Conservation (phyloP, 2,113 vertebrate genomes). For the Ondatra zibethicus region DNA sequence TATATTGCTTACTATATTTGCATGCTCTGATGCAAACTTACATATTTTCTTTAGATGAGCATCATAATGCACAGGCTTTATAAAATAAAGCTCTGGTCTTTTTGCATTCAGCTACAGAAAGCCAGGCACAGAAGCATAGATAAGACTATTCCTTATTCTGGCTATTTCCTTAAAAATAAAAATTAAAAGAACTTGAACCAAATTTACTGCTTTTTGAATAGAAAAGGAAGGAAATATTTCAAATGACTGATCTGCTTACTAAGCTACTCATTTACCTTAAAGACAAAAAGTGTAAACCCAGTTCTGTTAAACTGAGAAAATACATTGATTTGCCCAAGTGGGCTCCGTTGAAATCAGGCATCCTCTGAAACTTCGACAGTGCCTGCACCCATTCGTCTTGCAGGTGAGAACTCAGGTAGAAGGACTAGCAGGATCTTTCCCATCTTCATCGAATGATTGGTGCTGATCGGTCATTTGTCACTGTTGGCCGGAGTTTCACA, state of each 20-base stretch:
- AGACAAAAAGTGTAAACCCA: slow-evolving; percentile 77
- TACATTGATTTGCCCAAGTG: slow-evolving; percentile 68
- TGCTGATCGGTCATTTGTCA: slow-evolving; percentile 97
- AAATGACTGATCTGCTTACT: slow-evolving; percentile 64
- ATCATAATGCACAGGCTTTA: slow-evolving; percentile 39
- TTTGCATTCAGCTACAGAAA: slow-evolving; percentile 70
- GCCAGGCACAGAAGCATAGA: slow-evolving; percentile 72
- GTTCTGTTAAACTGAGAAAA: slow-evolving; percentile 66
- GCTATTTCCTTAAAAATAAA: slow-evolving; percentile 4
- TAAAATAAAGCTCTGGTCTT: slow-evolving; percentile 71
- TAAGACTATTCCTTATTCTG: slow-evolving; percentile 59
- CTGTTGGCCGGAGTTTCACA: slow-evolving; percentile 94
- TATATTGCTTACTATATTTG: slow-evolving; percentile 68
- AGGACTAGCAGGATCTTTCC: fast-evolving
- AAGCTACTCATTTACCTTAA: slow-evolving; percentile 66
- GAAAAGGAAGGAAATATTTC: slow-evolving; percentile 56
- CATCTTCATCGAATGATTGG: slow-evolving; percentile 87
- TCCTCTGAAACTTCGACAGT: slow-evolving; percentile 56
- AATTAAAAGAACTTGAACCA: slow-evolving; percentile 63
- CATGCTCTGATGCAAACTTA: slow-evolving; percentile 56
- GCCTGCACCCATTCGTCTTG: slow-evolving; percentile 42
- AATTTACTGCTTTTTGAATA: slow-evolving; percentile 73
- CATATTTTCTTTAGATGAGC: slow-evolving; percentile 69
- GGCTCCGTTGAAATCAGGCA: slow-evolving; percentile 48
- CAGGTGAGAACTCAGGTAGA: neutral